A percentile compares a stretch with the other conserved stretches of the same genome.
Evolutionary conservation across 2,888 invertebrate species (phyloP).

Genomic region (Meteorus colon): DNA sequence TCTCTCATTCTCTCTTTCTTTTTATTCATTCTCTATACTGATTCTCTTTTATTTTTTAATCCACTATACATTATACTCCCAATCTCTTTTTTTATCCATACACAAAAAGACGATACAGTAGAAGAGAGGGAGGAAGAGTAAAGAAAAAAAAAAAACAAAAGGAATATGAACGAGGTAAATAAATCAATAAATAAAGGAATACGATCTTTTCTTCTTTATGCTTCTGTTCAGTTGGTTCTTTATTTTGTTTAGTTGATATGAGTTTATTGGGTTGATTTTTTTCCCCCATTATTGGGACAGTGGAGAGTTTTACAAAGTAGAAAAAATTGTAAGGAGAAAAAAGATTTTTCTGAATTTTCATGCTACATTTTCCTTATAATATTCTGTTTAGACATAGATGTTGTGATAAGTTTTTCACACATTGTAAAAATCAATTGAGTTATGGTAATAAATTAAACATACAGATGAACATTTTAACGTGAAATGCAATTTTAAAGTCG

Average conservation of each 20-base stretch:
- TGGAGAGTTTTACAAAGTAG: too few species aligned
- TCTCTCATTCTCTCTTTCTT: conserved; percentile 16
- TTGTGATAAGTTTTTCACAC: too few species aligned
- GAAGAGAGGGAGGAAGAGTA: background rate
- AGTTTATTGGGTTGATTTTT: too few species aligned
- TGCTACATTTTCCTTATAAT: too few species aligned
- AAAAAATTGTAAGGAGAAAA: too few species aligned
- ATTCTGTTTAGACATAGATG: too few species aligned
- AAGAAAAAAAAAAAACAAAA: conserved; percentile 16
- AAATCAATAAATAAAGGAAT: conserved; percentile 45
- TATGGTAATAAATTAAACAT: too few species aligned
- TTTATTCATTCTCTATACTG: conserved; percentile 1
- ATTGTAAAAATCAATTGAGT: too few species aligned
- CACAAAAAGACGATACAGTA: background rate
- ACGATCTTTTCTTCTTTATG: conserved; percentile 30
- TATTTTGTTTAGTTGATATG: background rate
- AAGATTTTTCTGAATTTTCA: too few species aligned
- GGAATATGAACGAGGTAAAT: conserved; percentile 32
- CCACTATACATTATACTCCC: conserved; percentile 11
- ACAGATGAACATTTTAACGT: too few species aligned
- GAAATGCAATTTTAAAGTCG: too few species aligned
- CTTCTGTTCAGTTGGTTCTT: background rate
- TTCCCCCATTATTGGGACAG: too few species aligned
- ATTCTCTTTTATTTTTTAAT: conserved; percentile 35
- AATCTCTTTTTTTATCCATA: conserved; percentile 1